phyloP scores from a whole-genome alignment of 1,140 invertebrate genomes.

The Zaprionus tsacasi region DNA sequence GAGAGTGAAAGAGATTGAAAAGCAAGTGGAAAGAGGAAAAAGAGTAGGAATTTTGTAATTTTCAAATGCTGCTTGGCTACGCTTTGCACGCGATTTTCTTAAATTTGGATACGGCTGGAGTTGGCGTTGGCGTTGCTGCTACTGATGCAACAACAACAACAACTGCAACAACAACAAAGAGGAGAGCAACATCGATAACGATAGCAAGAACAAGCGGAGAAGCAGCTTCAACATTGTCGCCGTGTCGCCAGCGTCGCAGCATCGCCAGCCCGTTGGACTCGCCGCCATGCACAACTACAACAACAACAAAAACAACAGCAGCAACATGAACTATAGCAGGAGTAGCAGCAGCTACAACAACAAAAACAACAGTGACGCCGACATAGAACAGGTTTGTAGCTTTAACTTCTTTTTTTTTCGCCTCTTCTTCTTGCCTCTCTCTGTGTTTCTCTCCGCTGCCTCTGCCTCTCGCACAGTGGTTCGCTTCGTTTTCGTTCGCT shows the following conservation, averaged over 20 bases:
- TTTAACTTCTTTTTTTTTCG: constrained; percentile 34
- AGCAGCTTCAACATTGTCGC: constrained; percentile 71
- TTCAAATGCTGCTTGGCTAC: constrained; percentile 71
- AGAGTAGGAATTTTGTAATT: constrained; percentile 45
- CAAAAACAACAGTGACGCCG: constrained; percentile 54
- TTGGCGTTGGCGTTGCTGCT: constrained; percentile 11
- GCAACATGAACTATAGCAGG: constrained; percentile 21
- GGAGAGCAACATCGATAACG: constrained; percentile 49
- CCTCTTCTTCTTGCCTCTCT: constrained; percentile 10
- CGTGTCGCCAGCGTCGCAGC: constrained; percentile 63
- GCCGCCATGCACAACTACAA: constrained; percentile 66
- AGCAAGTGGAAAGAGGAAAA: constrained; percentile 6
- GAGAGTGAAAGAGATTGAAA: constrained; percentile 6
- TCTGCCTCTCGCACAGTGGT: constrained; percentile 22
- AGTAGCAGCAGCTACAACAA: constrained; percentile 28
- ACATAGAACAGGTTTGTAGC: constrained; percentile 79
- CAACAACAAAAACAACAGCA: constrained; percentile 40
- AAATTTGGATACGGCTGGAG: constrained; percentile 47
- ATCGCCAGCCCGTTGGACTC: constrained; percentile 56
- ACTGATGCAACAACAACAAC: constrained; percentile 39
- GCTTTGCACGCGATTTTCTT: constrained; percentile 71
- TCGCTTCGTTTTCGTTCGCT: constrained; percentile 66
- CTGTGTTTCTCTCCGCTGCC: neutral
- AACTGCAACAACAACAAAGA: constrained; percentile 34
- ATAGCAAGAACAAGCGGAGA: constrained; percentile 39